These are phyloP conservation scores for Phasianus colchicus DNA, from an alignment of 2,113 vertebrate genomes.

Conservation along the genomic window DNA sequence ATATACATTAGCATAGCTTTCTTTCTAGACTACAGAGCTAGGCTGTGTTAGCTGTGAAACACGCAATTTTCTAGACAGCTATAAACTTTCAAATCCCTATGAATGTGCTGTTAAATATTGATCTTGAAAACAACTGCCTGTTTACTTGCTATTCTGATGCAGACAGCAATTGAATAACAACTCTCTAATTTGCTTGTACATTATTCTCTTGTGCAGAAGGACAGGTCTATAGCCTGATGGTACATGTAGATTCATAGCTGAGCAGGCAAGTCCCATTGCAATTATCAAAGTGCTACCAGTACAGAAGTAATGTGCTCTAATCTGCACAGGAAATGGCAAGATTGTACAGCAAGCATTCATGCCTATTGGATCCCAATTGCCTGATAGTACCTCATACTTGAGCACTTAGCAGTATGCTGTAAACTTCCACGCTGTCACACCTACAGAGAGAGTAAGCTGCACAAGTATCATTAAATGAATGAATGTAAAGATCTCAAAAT, in stretches of 20 bases:
- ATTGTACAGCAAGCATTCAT: neutral
- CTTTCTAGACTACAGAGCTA: neutral
- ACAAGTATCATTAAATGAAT: neutral
- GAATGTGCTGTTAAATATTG: neutral
- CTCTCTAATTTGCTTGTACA: neutral
- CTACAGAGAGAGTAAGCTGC: neutral
- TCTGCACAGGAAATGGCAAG: neutral
- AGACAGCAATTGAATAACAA: neutral
- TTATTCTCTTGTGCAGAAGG: neutral
- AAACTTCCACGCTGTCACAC: neutral
- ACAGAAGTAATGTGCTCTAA: neutral
- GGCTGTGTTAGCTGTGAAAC: neutral
- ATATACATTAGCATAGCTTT: neutral
- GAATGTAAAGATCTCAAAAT: neutral
- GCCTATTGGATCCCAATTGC: neutral
- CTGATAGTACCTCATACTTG: neutral
- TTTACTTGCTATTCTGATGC: constrained; percentile 1
- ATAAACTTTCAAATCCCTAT: neutral
- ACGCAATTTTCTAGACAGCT: neutral
- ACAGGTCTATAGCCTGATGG: neutral
- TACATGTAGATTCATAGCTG: neutral
- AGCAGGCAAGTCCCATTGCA: neutral
- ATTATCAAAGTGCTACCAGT: neutral
- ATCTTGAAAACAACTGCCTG: constrained; percentile 8
- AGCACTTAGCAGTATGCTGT: fast-evolving